These are phyloP conservation scores for Heliconius ethilla DNA, from an alignment of 2,888 invertebrate species.

Conservation along the genomic window DNA sequence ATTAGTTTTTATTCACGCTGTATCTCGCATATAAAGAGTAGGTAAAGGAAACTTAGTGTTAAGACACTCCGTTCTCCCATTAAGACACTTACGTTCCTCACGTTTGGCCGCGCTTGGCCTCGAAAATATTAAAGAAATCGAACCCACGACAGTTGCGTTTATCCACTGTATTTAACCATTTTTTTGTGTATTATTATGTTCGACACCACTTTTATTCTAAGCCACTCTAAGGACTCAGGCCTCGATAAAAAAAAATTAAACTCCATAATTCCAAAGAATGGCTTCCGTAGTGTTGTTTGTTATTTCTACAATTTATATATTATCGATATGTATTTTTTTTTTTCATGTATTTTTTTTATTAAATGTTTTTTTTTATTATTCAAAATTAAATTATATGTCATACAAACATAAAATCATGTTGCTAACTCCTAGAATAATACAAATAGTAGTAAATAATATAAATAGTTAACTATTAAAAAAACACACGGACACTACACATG, in stretches of 20 bases:
- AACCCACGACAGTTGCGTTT: too few species aligned
- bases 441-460: too few species aligned
- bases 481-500: not conserved
- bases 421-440: too few species aligned
- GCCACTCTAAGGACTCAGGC: constrained; percentile 24
- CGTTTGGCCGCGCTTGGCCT: not conserved
- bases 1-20: not conserved
- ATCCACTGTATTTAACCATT: too few species aligned
- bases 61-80: not conserved
- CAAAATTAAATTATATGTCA: not conserved
- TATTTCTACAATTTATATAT: not conserved
- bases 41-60: not conserved
- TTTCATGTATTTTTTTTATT: not conserved
- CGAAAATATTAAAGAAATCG: too few species aligned
- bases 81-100: not conserved
- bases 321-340: constrained; percentile 19
- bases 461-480: not conserved
- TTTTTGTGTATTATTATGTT: not conserved
- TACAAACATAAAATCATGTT: not conserved
- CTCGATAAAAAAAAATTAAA: constrained; percentile 33
- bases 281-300: constrained; percentile 29
- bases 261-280: constrained; percentile 34
- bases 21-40: not conserved
- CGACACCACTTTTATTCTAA: constrained; percentile 27
- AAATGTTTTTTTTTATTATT: not conserved